phyloP scores from a whole-genome alignment of 2,797 vertebrate genomes.

The Sarcophilus harrisii region DNA sequence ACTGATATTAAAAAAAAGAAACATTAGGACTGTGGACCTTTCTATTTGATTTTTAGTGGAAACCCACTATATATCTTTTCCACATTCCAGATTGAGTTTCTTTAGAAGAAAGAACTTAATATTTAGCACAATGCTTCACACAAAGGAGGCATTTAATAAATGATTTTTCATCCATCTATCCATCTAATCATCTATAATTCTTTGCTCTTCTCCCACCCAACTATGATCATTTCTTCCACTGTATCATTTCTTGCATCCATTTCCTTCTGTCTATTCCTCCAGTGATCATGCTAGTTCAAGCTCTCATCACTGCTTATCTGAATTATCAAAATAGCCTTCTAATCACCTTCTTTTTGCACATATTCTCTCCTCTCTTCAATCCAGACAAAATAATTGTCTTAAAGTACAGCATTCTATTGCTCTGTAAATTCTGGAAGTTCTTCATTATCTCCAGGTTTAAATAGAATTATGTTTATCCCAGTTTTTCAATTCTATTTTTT shows the following conservation, averaged over 20 bases:
- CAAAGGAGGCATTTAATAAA: not conserved
- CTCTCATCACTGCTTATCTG: not conserved
- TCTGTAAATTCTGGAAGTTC: not conserved
- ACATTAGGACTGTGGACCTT: not conserved
- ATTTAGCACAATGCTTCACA: not conserved
- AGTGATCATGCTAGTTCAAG: not conserved
- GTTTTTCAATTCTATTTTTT: not conserved
- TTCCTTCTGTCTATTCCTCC: not conserved
- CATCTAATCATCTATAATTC: not conserved
- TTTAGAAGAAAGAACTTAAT: not conserved
- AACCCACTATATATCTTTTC: not conserved
- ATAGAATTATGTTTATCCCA: not conserved
- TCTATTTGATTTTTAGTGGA: not conserved
- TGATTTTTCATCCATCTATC: not conserved
- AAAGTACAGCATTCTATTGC: not conserved
- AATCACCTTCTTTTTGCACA: not conserved
- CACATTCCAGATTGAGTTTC: not conserved
- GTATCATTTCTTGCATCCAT: not conserved
- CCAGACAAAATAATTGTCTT: not conserved
- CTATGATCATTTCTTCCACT: not conserved
- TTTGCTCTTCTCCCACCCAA: not conserved
- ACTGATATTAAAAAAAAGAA: not conserved
- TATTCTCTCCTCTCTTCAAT: not conserved
- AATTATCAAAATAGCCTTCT: not conserved
- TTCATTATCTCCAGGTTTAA: not conserved